A percentile compares a stretch with the other conserved stretches of the same genome.
phyloP scores from a whole-genome alignment of 2,113 vertebrate species.

The Mustelus asterias region DNA sequence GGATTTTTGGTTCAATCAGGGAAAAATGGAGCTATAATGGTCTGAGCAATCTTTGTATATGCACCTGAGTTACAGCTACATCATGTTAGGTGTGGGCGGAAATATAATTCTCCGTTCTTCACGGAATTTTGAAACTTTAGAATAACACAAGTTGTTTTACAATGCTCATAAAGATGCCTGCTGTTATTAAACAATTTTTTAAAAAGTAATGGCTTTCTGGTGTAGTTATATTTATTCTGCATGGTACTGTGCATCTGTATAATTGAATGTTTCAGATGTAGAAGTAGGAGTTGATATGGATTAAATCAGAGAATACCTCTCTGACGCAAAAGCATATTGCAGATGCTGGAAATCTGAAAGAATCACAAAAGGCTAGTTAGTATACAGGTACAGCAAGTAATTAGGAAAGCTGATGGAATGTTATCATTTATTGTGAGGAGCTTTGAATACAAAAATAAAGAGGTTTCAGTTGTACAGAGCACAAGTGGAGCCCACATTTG shows the following conservation, averaged over 20 bases:
- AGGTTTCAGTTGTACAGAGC: too few species aligned
- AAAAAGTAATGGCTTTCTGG: background rate
- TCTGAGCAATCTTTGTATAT: background rate
- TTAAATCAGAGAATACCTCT: background rate
- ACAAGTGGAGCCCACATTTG: too few species aligned
- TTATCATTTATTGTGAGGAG: too few species aligned
- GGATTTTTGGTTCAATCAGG: background rate
- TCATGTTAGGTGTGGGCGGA: background rate
- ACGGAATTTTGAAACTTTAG: background rate
- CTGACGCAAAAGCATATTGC: background rate
- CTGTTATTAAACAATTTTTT: background rate
- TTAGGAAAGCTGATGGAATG: too few species aligned
- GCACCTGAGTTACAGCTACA: background rate
- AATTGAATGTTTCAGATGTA: background rate
- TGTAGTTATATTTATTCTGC: background rate
- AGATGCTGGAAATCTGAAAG: background rate
- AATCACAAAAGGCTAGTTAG: background rate
- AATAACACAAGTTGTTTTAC: background rate
- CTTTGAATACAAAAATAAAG: too few species aligned
- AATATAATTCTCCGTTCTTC: background rate
- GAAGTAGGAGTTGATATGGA: background rate
- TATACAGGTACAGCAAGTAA: too few species aligned
- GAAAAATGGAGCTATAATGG: background rate
- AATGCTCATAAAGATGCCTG: background rate
- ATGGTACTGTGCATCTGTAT: background rate